Evolutionary conservation across 2,888 invertebrate species (phyloP).

Genomic region (Prosopocoilus inquinatus): DNA sequence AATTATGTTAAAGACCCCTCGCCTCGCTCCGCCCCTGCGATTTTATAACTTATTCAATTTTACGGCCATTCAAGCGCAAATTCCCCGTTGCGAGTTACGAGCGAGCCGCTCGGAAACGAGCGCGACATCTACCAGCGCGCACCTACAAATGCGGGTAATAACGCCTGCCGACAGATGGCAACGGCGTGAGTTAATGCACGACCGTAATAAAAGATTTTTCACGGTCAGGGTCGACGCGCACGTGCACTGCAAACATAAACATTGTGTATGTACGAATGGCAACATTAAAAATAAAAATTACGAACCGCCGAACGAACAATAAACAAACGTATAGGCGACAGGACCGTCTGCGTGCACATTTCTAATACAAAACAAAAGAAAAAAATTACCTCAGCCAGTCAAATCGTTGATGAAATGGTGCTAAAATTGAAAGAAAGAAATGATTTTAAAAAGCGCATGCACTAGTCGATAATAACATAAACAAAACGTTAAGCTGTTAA

Average conservation of each 20-base stretch:
- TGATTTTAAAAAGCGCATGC: no score
- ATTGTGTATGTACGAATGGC: background rate
- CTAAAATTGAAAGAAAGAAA: no score
- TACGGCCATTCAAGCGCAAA: background rate
- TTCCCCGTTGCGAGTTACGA: background rate
- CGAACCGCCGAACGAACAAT: no score
- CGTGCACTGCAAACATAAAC: conserved; percentile 10
- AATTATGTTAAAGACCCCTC: no score
- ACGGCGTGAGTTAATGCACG: background rate
- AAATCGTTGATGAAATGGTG: no score
- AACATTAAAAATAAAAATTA: background rate
- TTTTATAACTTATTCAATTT: background rate
- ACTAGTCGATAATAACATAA: no score
- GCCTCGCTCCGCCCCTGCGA: no score
- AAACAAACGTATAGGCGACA: no score
- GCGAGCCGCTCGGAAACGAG: background rate
- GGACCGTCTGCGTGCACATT: no score
- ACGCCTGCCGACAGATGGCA: conserved; percentile 2
- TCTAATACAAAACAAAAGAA: no score
- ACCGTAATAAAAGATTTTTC: conserved; percentile 8
- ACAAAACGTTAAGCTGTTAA: no score
- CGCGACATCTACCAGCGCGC: conserved; percentile 1
- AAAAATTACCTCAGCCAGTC: no score
- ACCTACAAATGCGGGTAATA: background rate
- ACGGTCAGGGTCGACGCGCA: conserved; percentile 22